Conservation (phyloP, 2,797 vertebrate genomes). For the Tympanoctomys barrerae region DNA sequence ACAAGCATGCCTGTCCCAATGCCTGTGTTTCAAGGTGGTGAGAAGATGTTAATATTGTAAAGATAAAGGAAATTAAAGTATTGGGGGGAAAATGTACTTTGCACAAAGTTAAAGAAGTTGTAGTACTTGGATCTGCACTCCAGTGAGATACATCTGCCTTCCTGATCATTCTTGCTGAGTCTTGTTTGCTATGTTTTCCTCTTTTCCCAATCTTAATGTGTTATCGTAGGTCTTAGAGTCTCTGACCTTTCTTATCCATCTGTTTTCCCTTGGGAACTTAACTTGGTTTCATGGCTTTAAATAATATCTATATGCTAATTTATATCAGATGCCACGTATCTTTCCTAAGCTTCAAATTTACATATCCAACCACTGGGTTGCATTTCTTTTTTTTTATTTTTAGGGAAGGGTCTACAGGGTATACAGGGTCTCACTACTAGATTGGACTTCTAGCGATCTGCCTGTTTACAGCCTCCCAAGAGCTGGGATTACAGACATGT, state of each 20-base stretch:
- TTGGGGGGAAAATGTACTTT: neutral
- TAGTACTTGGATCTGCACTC: neutral
- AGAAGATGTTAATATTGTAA: neutral
- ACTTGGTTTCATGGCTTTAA: slow-evolving; percentile 28
- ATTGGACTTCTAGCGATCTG: too few species aligned
- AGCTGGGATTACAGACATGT: too few species aligned
- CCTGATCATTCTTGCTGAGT: neutral
- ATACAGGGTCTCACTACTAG: too few species aligned
- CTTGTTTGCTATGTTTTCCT: slow-evolving; percentile 32
- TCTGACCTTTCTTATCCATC: neutral
- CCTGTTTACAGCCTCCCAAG: too few species aligned
- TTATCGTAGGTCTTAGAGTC: neutral
- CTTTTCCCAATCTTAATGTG: neutral
- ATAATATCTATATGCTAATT: neutral
- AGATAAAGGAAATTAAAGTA: neutral
- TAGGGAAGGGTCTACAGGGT: too few species aligned
- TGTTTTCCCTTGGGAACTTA: neutral
- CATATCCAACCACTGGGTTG: neutral
- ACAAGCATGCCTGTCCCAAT: neutral
- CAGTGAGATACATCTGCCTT: neutral
- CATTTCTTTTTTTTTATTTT: neutral
- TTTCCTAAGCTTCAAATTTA: neutral
- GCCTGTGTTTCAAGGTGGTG: neutral
- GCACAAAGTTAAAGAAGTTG: neutral
- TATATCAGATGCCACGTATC: neutral